Evolutionary conservation across 2,888 invertebrate species (phyloP).

Genomic region (Fragum sueziense): DNA sequence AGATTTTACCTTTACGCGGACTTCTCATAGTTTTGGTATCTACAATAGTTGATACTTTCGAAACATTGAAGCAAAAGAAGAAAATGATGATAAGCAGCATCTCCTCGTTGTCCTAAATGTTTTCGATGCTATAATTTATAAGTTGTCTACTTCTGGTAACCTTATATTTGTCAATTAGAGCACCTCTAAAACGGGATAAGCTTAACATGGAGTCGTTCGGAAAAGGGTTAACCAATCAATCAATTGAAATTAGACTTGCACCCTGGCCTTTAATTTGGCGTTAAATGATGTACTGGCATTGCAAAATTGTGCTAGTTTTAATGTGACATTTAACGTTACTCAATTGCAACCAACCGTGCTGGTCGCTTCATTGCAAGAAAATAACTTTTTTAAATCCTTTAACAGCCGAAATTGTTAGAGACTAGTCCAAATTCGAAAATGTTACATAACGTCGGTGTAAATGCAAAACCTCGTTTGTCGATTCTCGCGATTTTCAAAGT

Average conservation of each 20-base stretch:
- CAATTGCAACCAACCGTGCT: not conserved
- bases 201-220: too few species aligned
- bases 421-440: too few species aligned
- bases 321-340: constrained; percentile 20
- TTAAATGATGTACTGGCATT: constrained; percentile 6
- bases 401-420: too few species aligned
- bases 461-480: too few species aligned
- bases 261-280: not conserved
- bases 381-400: too few species aligned
- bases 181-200: too few species aligned
- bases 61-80: not conserved
- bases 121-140: too few species aligned
- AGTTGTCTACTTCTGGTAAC: too few species aligned
- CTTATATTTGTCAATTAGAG: too few species aligned
- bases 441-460: too few species aligned
- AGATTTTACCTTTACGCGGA: not conserved
- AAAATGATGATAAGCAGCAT: not conserved
- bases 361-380: not conserved
- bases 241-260: constrained; percentile 10
- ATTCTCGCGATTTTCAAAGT: too few species aligned
- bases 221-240: not conserved
- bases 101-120: not conserved
- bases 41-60: not conserved
- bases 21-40: not conserved
- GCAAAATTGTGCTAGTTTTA: constrained; percentile 1